Conservation (phyloP, 2,797 vertebrate species). For the Rhodeus uyekii region DNA sequence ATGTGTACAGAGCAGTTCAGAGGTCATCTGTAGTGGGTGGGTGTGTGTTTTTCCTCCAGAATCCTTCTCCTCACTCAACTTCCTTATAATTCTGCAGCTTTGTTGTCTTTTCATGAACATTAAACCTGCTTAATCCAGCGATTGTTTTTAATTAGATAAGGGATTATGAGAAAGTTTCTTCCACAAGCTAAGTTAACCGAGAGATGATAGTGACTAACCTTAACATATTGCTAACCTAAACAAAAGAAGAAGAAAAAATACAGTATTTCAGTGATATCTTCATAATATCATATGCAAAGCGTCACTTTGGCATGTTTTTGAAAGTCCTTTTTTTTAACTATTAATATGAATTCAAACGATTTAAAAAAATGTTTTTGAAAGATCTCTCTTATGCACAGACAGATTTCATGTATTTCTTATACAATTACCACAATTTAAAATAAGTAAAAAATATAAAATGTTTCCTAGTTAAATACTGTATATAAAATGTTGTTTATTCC, state of each 20-base stretch:
- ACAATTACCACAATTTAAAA: neutral
- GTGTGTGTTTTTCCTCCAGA: neutral
- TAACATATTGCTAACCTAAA: neutral
- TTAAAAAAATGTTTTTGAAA: neutral
- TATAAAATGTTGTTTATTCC: neutral
- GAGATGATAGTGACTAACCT: neutral
- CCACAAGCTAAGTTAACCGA: neutral
- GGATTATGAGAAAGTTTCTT: slow-evolving; percentile 65
- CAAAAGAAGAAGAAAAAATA: neutral
- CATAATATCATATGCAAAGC: neutral
- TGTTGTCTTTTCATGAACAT: slow-evolving; percentile 79
- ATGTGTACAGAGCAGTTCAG: neutral
- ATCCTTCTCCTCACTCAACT: neutral
- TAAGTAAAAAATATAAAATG: no score
- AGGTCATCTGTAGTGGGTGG: neutral
- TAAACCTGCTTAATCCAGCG: slow-evolving; percentile 69
- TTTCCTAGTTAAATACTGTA: neutral
- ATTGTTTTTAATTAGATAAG: slow-evolving; percentile 71
- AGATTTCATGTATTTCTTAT: neutral
- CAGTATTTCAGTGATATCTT: neutral
- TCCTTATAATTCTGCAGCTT: slow-evolving; percentile 51
- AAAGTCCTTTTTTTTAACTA: neutral
- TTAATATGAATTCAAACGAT: no score
- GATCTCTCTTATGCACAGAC: neutral
- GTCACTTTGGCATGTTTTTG: neutral